Conservation (phyloP, 2,888 invertebrate genomes). For the Dynastes maya region DNA sequence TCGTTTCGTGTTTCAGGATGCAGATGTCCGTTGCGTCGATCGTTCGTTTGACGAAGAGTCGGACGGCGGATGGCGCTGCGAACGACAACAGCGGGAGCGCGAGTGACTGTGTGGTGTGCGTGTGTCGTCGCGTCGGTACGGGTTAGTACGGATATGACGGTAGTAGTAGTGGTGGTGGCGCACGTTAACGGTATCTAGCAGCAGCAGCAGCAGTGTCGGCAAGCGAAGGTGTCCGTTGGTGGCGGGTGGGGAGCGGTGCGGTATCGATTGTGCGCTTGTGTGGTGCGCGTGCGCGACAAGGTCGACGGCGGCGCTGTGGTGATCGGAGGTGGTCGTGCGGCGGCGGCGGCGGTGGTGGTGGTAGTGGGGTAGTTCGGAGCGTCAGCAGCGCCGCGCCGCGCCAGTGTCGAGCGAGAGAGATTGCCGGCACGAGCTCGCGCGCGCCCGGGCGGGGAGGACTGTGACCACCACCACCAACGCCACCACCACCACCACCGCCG, state of each 20-base stretch:
- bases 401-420: slow-evolving; percentile 70
- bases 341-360: not conserved
- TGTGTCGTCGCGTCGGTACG: not conserved
- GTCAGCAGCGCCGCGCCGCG: slow-evolving; percentile 64
- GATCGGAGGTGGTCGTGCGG: slow-evolving; percentile 52
- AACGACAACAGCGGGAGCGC: slow-evolving; percentile 1
- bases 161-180: slow-evolving; percentile 43
- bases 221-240: not conserved
- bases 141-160: not conserved
- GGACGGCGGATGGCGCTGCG: slow-evolving; percentile 8
- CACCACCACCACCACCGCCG: slow-evolving; percentile 1
- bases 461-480: slow-evolving; percentile 62
- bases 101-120: slow-evolving; percentile 48
- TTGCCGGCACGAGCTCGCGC: slow-evolving; percentile 70
- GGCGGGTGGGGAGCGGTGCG: slow-evolving; percentile 56
- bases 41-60: not conserved
- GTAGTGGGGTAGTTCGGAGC: slow-evolving; percentile 58
- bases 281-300: slow-evolving; percentile 64
- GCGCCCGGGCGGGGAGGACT: slow-evolving; percentile 72
- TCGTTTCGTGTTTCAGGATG: not conserved
- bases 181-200: slow-evolving; percentile 55
- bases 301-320: slow-evolving; percentile 67
- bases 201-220: slow-evolving; percentile 55
- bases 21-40: slow-evolving; percentile 16
- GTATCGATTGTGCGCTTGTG: slow-evolving; percentile 46